Evolutionary conservation across 1,140 invertebrate species (phyloP), one percentile per base, ranked within the genome.

Genomic region (Prorops nasuta): DNA sequence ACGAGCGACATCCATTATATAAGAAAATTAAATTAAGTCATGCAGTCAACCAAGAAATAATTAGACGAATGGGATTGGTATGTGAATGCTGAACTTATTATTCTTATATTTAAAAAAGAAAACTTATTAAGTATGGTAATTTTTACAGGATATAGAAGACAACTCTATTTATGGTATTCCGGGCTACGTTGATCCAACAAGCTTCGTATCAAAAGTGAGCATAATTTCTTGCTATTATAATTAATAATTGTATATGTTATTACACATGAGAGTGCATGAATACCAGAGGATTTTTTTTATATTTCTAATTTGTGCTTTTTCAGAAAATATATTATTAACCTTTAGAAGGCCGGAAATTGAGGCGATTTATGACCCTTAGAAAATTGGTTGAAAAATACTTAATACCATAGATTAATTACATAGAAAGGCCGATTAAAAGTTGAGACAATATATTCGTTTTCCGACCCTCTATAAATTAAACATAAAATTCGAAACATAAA

Each of bases 1-100:
- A 96, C 67, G 90, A 95, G 73, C 87, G 87, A 44, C 84, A 93
- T 79, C 90, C 94, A 0, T 74, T 98, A 0, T 98, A 96, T 69
- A 87, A 88, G 62, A 90, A 90, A 69, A 91, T 96, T 1, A 94
- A 91, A 64, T 78, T 98, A 2, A 85, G 82, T 59, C 87, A 88
- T 75, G 87, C 95, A 0, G 90, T 97, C n/a, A 96, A 86, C 63
- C 86, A 92, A 61, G 86, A 91, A 36, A 71, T 88, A 20, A 78
- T 91, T 1, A 78, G 82, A 54, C 74, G 80, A 55, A 81, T 86
- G 60, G 84, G 84, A 49, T 65, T 81, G 71, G 89, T 91, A 78
- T 82, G 84, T 32, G 10, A 28, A 28, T 10, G 10, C 24, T 28
- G 10, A 28, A 28, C 10, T 28, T n/a, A n/a, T n/a, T 18, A 42